Evolutionary conservation across 2,797 vertebrate species (phyloP), one percentile per base, ranked within the genome.

Genomic region (Ctenosaura bakeri): DNA sequence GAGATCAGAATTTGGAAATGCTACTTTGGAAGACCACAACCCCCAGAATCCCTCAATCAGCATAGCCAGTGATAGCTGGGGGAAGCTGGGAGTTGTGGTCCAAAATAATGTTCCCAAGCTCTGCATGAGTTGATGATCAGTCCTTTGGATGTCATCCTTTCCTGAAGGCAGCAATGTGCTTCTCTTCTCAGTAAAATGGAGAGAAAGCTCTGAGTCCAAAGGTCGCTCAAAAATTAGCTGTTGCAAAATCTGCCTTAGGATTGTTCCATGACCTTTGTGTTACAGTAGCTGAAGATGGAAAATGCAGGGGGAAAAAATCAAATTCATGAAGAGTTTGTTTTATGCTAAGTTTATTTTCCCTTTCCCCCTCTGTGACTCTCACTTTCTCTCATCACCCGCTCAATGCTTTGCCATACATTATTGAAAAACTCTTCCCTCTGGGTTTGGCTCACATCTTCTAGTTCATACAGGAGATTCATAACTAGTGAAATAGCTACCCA

Each of bases 401-500:
- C 14, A 88, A 80, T 92, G 89, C 76, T 76, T 95, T 86, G 90
- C 54, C 12, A 92, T 95, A 93, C 94, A 92, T 85, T n/a, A 95
- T 56, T 89, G 91, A 94, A 94, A 92, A 89, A 93, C 77, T 95
- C 89, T 96, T 91, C 69, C 92, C 79, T 95, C 38, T 16, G 4
- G 88, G 89, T 95, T 95, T 96, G 90, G 87, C 92, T 96, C 9
- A 0, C 87, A 66, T 93, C 93, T 94, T 38, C 26, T 92, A 87
- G 85, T 92, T 88, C 56, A 94, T 86, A 78, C 46, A 92, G 86
- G 87, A 96, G 90, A 86, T 93, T 94, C 86, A 4, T 85, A 84
- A 93, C 87, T 73, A 86, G 92, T 92, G 91, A 81, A 94, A 93
- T 81, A 95, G 88, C 89, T 96, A 85, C 66, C 89, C 88, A 94